These are phyloP conservation scores for Apis cerana DNA, from an alignment of 1,140 invertebrate genomes.

Conservation along the genomic window DNA sequence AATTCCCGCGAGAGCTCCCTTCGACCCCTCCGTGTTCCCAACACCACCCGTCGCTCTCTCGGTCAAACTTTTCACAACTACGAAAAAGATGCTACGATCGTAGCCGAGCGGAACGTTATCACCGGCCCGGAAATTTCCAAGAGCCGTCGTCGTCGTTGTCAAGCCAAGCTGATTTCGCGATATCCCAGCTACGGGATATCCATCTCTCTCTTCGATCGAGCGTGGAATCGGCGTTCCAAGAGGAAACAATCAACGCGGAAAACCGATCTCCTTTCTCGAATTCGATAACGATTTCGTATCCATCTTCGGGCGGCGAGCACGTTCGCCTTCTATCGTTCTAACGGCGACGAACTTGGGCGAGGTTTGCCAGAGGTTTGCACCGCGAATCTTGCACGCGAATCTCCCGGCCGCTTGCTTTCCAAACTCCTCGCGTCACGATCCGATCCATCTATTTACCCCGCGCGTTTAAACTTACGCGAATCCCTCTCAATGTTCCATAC, in stretches of 20 bases:
- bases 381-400: constrained; percentile 38
- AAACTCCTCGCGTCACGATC: constrained; percentile 12
- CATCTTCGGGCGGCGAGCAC: background rate
- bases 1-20: constrained; percentile 22
- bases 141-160: constrained; percentile 35
- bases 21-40: background rate
- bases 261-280: constrained; percentile 4
- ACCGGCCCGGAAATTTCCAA: constrained; percentile 56
- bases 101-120: constrained; percentile 48
- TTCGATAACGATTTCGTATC: constrained; percentile 51
- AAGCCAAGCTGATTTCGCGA: constrained; percentile 44
- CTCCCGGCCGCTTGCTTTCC: constrained; percentile 3
- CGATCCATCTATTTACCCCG: constrained; percentile 27
- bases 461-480: constrained; percentile 43
- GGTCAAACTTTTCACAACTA: constrained; percentile 40
- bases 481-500: background rate
- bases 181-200: background rate
- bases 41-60: constrained; percentile 3
- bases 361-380: constrained; percentile 14
- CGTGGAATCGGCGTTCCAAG: background rate
- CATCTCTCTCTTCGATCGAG: background rate
- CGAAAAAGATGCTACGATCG: constrained; percentile 52
- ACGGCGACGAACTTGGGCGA: constrained; percentile 42
- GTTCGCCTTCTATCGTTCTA: background rate
- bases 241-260: constrained; percentile 43